Base-by-base conservation (phyloP, 1,140 invertebrate species). In the Monochamus saltuarius region DNA sequence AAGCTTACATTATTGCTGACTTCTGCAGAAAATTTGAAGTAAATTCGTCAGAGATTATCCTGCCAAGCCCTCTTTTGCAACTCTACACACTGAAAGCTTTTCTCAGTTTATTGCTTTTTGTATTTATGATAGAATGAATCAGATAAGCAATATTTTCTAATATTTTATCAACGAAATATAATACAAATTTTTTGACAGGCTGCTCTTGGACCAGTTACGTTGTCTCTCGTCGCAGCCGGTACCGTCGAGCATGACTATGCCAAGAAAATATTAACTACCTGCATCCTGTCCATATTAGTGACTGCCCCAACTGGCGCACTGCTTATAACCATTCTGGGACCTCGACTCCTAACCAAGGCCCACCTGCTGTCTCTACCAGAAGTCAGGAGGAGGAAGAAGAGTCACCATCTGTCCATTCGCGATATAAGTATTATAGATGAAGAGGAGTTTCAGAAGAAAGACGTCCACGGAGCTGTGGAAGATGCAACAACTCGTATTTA, bases 231-330 rank as follows among this genome's bases (percentile, higher is more conserved):
- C 0, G 64, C 75, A 3, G 72, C 77, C 0, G 78, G 46, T 62
- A 81, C 55, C 0, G 72, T 76, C 0, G 78, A 85, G 38, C 64
- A 77, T 16, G 60, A 69, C 0, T 84, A 83, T 67, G 86, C 84
- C 0, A 80, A 86, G 55, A 84, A 77, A 4, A 81, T 91, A 1
- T 77, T 90, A 43, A 89, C 85, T 16, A 76, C 90, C 10, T 90
- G 88, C 72, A 89, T 97, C 4, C 78, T 97, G 56, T 92, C 91
- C n/a, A 97, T 98, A 54, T 79, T 97, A 1, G 78, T 97, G 43
- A 97, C 94, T 0, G 95, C 95, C 0, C 95, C 95, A 0, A 78
- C 94, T 2, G 93, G 94, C 0, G 93, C 94, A 13, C 89, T 94
- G 39, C 77, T 94, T 13, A 95, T 97, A 56, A 87, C 89, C 0